Percentiles rank a stretch among this genome's conserved stretches.
phyloP scores from a whole-genome alignment of 2,113 vertebrate genomes.

The Formicarius rufipectus region DNA sequence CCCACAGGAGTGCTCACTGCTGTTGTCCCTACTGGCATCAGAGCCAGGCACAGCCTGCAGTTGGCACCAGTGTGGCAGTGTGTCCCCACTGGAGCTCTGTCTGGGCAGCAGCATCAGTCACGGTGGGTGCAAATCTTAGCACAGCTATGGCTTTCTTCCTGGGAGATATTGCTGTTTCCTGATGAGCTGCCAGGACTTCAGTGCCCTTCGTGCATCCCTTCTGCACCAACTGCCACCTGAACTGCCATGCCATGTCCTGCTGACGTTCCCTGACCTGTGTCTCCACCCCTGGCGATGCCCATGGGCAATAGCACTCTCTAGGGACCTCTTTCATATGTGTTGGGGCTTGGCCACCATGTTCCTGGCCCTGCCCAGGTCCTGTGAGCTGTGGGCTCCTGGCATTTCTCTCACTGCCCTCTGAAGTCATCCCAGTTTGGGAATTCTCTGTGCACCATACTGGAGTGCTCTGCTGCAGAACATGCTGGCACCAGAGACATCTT shows the following conservation, averaged over 20 bases:
- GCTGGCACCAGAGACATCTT: background rate
- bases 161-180: background rate
- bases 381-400: background rate
- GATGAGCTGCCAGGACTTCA: background rate
- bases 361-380: too few species aligned
- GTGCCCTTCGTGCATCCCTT: background rate
- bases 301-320: background rate
- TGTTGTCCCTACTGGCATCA: background rate
- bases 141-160: background rate
- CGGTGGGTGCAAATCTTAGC: background rate
- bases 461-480: background rate
- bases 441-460: background rate
- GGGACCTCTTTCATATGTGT: background rate
- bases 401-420: background rate
- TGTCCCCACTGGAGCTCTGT: background rate
- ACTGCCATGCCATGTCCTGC: fast-evolving
- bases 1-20: background rate
- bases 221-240: background rate
- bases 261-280: background rate
- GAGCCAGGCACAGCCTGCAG: background rate
- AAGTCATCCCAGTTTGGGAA: background rate
- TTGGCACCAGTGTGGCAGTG: background rate
- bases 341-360: background rate
- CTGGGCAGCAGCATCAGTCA: background rate
- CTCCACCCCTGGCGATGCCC: background rate